phyloP scores from a whole-genome alignment of 2,797 vertebrate genomes.

The Columba guinea region DNA sequence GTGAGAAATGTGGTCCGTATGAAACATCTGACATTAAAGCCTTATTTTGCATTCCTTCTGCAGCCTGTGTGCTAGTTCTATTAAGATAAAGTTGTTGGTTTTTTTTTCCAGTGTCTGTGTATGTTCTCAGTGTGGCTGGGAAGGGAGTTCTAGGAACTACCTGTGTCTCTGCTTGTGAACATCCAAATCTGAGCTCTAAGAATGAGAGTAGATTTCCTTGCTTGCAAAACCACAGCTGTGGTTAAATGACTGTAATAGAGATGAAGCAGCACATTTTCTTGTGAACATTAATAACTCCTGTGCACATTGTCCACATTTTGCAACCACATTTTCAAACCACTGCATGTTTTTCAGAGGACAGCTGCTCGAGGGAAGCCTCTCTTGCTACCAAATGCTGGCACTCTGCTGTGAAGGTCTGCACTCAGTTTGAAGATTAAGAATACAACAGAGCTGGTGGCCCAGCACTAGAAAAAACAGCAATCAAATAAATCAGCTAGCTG shows the following conservation, averaged over 20 bases:
- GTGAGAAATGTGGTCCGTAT: slow-evolving; percentile 20
- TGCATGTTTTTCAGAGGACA: slow-evolving; percentile 40
- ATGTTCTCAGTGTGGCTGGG: background rate
- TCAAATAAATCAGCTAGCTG: slow-evolving; percentile 35
- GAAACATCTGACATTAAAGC: slow-evolving; percentile 1
- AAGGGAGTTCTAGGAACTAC: slow-evolving; percentile 36
- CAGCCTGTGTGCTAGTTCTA: background rate
- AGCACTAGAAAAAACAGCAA: background rate
- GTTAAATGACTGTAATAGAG: slow-evolving; percentile 38
- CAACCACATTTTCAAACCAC: slow-evolving; percentile 61
- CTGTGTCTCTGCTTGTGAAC: background rate
- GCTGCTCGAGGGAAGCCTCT: slow-evolving; percentile 42
- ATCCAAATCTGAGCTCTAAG: slow-evolving; percentile 11
- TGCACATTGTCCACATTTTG: slow-evolving; percentile 52
- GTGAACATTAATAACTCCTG: slow-evolving; percentile 41
- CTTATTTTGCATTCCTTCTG: slow-evolving; percentile 16
- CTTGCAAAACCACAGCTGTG: slow-evolving; percentile 44
- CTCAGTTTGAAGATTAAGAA: slow-evolving; percentile 29
- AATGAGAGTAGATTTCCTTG: background rate
- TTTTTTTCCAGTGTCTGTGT: background rate
- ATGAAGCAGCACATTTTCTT: slow-evolving; percentile 52
- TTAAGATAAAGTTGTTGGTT: slow-evolving; percentile 11
- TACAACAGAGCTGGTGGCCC: slow-evolving; percentile 13
- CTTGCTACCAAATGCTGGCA: slow-evolving; percentile 58
- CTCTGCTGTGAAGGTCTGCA: slow-evolving; percentile 32